phyloP scores from a whole-genome alignment of 2,797 vertebrate species.

The Oreochromis grahami region DNA sequence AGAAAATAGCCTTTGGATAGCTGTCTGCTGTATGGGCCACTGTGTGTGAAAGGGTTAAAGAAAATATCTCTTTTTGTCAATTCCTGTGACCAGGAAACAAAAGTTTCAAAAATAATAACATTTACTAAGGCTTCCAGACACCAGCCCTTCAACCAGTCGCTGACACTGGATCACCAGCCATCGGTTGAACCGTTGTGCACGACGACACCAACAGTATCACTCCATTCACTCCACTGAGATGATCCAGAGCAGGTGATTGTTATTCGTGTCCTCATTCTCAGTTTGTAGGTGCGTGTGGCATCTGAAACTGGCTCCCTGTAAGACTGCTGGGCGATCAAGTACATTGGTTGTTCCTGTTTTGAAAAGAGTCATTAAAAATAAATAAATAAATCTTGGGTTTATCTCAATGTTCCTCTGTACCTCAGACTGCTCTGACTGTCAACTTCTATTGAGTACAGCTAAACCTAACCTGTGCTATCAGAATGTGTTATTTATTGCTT shows the following conservation, averaged over 20 bases:
- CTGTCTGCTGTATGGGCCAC: rapidly evolving
- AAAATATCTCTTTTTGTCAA: neutral
- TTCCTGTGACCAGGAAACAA: neutral
- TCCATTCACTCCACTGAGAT: slow-evolving; percentile 54
- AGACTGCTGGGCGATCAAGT: rapidly evolving
- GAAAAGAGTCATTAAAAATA: neutral
- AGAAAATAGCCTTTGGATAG: neutral
- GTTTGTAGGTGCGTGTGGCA: slow-evolving; percentile 4
- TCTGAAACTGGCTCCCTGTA: neutral
- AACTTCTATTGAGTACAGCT: neutral
- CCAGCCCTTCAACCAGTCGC: neutral
- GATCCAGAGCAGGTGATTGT: rapidly evolving
- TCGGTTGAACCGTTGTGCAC: neutral
- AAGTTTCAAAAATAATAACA: neutral
- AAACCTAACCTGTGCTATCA: neutral
- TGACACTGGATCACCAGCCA: neutral
- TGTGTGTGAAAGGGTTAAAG: neutral
- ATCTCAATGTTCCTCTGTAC: neutral
- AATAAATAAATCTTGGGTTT: neutral
- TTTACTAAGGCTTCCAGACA: neutral
- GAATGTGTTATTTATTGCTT: neutral
- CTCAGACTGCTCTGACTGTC: neutral
- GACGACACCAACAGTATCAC: slow-evolving; percentile 12
- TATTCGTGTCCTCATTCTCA: slow-evolving; percentile 37
- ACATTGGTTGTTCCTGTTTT: neutral